Evolutionary conservation across 64 coral and sea anemone species (phyloP), one percentile per base, ranked within the genome.

Genomic region (Astreopora myriophthalma): DNA sequence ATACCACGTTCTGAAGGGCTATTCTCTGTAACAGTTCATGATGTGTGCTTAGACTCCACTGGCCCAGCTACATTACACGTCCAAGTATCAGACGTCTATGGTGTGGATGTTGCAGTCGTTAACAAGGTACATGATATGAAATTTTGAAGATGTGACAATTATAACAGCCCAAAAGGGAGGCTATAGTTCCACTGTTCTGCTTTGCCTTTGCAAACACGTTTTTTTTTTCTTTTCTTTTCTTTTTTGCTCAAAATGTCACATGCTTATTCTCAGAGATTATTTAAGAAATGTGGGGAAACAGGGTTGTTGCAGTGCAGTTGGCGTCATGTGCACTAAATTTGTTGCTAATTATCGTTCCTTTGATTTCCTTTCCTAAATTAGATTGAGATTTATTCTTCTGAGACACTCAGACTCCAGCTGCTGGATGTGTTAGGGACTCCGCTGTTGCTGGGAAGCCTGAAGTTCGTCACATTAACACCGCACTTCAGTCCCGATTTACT

Each of bases 31-130:
- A 88, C 90, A 44, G 97, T 99, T 6, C 69, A 99, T 42, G 97
- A 99, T 71, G 76, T 90, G 44, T 99, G 97, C 35, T 82, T 99
- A 58, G 97, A 99, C 51, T 99, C 97, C 33, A 91, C 94, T 8
- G 87, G 81, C 39, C 97, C 97, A 11, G 97, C 94, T 48, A 93
- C 90, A 1, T 66, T 81, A 22, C 93, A 92, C 65, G 88, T 95
- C 8, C 94, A 95, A 68, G 85, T 99, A 35, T 99, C 97, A 29
- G 97, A 99, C 37, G 90, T 99, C 0, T 86, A 95, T 71, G 89
- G 91, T 64, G 87, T 99, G 40, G 85, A 95, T 49, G 93, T 98
- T 11, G 48, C 73, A 75, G 96, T 98, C 5, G 93, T 92, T 1
- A 92, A 98, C 82, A 98, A 98, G 96, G 96, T 98, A 86, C 51